A percentile compares a stretch with the other conserved stretches of the same genome.
Evolutionary conservation across 2,888 invertebrate genomes (phyloP).

Genomic region (Phoenoteleia sp.): DNA sequence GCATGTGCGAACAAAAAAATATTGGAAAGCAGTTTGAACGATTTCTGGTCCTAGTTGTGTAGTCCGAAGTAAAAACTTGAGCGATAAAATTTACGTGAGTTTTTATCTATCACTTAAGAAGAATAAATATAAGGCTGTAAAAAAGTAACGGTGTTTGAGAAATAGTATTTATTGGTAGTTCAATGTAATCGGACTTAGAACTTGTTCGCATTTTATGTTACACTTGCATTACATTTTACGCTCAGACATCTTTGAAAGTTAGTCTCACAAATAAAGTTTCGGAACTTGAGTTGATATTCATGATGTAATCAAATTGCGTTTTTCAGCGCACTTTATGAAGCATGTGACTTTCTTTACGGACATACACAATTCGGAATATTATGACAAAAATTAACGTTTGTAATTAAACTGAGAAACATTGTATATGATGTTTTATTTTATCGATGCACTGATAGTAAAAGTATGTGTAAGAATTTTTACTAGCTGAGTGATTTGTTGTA

Average conservation of each 20-base stretch:
- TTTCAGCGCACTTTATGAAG: constrained; percentile 26
- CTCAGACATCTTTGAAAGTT: constrained; percentile 50
- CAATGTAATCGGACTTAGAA: constrained; percentile 38
- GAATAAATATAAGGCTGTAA: constrained; percentile 26
- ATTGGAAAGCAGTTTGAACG: neutral
- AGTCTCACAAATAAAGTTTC: constrained; percentile 47
- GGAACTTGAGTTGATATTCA: constrained; percentile 42
- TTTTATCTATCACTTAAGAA: constrained; percentile 38
- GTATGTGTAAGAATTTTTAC: no score
- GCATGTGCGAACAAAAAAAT: neutral
- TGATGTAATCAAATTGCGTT: constrained; percentile 39
- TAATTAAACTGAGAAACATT: no score
- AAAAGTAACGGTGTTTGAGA: constrained; percentile 8
- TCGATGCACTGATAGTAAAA: no score
- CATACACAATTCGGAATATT: neutral
- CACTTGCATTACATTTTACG: constrained; percentile 44
- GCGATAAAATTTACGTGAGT: constrained; percentile 11
- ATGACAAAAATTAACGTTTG: constrained; percentile 5
- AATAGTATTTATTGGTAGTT: constrained; percentile 40
- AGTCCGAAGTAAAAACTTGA: neutral
- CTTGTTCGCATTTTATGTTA: constrained; percentile 40
- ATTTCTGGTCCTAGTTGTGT: neutral
- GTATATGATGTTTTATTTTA: no score
- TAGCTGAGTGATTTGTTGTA: no score
- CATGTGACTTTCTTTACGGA: constrained; percentile 3